Percentiles rank a stretch among this genome's conserved stretches.
Evolutionary conservation across 2,797 vertebrate species (phyloP).

Genomic region (Acridotheres tristis): DNA sequence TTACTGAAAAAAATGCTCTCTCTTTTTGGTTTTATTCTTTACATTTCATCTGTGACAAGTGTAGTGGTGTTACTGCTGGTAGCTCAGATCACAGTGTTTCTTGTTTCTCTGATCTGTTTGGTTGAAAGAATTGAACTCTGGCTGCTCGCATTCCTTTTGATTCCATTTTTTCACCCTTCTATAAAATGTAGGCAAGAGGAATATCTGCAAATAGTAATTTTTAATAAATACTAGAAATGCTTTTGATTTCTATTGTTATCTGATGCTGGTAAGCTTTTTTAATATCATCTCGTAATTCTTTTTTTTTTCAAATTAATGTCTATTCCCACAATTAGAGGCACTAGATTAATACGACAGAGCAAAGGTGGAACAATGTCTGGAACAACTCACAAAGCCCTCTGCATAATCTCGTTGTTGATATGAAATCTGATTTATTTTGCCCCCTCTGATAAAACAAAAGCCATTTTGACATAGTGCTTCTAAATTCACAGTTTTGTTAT

Average conservation of each 20-base stretch:
- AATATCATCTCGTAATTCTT: not conserved
- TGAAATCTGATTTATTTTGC: constrained; percentile 1
- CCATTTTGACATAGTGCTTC: not conserved
- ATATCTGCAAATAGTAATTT: not conserved
- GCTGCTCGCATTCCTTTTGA: not conserved
- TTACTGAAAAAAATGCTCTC: not conserved
- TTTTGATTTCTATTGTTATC: not conserved
- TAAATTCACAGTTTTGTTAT: not conserved
- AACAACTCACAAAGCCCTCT: not conserved
- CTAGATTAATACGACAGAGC: not conserved
- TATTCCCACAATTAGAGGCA: not conserved
- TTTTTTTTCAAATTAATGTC: not conserved
- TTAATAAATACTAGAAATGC: not conserved
- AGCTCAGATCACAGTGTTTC: not conserved
- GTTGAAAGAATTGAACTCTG: not conserved
- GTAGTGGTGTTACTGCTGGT: not conserved
- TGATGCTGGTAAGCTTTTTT: not conserved
- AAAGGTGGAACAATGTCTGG: not conserved
- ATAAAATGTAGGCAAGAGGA: not conserved
- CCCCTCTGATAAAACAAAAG: not conserved
- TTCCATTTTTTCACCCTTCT: not conserved
- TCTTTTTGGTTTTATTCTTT: not conserved
- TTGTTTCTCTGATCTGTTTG: not conserved
- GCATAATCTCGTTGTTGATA: not conserved
- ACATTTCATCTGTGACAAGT: not conserved